phyloP scores from a whole-genome alignment of 1,140 invertebrate genomes.

The Phymastichus coffea region DNA sequence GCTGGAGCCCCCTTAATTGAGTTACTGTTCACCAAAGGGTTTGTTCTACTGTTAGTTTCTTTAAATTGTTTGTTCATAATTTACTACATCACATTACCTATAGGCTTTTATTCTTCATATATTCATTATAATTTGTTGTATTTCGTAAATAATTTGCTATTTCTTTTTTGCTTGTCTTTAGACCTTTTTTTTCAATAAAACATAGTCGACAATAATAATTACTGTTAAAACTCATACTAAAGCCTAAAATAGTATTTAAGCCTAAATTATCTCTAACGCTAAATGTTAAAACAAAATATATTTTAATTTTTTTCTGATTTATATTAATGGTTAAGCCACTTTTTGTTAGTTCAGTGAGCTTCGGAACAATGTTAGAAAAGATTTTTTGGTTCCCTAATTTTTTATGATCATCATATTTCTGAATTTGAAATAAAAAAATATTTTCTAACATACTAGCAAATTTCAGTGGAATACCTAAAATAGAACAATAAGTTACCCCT shows the following conservation, averaged over 20 bases:
- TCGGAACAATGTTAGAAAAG: constrained; percentile 3
- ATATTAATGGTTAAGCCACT: constrained; percentile 3
- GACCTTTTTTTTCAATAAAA: not conserved
- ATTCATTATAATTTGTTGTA: not conserved
- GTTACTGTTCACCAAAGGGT: too few relatives aligned
- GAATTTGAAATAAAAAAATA: constrained; percentile 15
- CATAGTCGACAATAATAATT: not conserved
- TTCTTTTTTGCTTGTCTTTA: not conserved
- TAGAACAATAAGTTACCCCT: constrained; percentile 9
- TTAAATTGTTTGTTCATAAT: too few relatives aligned
- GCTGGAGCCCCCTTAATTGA: too few relatives aligned
- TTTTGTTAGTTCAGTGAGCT: constrained; percentile 10
- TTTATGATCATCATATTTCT: not conserved
- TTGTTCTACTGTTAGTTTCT: too few relatives aligned
- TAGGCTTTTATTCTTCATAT: not conserved
- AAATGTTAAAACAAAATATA: constrained; percentile 6
- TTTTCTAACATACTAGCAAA: constrained; percentile 17
- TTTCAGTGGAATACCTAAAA: not conserved
- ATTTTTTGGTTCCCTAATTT: not conserved
- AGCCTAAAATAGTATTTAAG: constrained; percentile 3
- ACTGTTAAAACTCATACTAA: constrained; percentile 2
- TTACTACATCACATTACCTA: too few relatives aligned
- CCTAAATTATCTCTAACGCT: constrained; percentile 14
- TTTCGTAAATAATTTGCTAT: not conserved
- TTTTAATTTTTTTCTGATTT: not conserved